Percentiles rank a stretch among this genome's conserved stretches.
These are phyloP conservation scores for Pithys albifrons DNA, from an alignment of 2,113 vertebrate species.

Conservation along the genomic window DNA sequence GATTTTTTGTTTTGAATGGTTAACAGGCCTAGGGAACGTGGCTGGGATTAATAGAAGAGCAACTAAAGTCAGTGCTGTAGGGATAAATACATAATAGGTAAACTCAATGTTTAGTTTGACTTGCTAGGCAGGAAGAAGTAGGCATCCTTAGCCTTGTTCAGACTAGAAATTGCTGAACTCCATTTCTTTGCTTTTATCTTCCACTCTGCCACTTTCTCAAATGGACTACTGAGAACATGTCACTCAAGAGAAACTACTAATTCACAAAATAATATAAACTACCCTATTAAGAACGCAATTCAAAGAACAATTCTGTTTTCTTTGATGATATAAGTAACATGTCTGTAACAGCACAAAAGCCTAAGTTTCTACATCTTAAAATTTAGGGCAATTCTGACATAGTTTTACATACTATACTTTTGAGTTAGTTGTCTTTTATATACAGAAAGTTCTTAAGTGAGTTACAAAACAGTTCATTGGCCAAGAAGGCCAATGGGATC, in stretches of 20 bases:
- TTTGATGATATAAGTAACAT: neutral
- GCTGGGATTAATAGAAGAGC: neutral
- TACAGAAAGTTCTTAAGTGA: neutral
- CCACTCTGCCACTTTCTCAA: neutral
- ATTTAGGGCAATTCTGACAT: neutral
- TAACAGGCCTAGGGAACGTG: neutral
- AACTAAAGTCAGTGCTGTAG: neutral
- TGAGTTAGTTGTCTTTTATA: neutral
- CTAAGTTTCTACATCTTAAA: neutral
- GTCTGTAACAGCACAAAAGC: neutral
- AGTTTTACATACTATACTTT: neutral
- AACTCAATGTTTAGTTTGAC: neutral
- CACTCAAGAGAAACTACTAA: neutral
- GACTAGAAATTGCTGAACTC: neutral
- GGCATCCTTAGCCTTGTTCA: neutral
- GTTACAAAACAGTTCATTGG: neutral
- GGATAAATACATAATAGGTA: neutral
- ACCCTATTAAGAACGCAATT: neutral
- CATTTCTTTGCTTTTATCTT: neutral
- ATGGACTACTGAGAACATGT: rapidly evolving
- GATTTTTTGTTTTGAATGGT: neutral
- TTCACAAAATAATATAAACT: neutral
- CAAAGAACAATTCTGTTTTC: neutral
- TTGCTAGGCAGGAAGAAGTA: neutral
- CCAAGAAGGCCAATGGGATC: too few species aligned